Base-by-base conservation (phyloP, 2,113 vertebrate genomes). In the Syngnathus typhle region DNA sequence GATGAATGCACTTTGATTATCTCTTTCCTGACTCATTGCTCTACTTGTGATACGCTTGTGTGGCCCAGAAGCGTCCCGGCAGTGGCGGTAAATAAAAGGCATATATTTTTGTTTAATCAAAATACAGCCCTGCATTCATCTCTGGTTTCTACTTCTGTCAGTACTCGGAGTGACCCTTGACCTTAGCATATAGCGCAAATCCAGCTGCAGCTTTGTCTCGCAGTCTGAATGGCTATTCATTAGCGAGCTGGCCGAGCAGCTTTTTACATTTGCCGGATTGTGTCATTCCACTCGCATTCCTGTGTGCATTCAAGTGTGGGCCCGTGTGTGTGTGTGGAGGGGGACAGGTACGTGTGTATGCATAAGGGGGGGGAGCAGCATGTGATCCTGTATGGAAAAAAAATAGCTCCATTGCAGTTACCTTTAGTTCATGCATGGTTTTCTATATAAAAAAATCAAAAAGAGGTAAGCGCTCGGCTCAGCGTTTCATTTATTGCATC, bases 201-300 rank as follows among this genome's bases (percentile, higher is more conserved):
- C 82, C 55, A 75, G 68, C 66, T 71, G 19, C 61, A 64, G 75
- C 84, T 86, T 84, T 85, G 79, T 87, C 76, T 69, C 67, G 11
- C 38, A 37, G 67, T 75, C 78, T 89, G 87, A 90, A 89, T 83
- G 81, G 74, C 78, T 77, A 86, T 89, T 89, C 88, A 88, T 86
- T 77, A 84, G 69, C 63, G 78, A 70, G 82, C 73, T 65, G 72
- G 67, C 77, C 69, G 37, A 65, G 77, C 83, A 78, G 84, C 67
- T 76, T 82, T 82, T 64, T 81, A 70, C 61, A 46, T 75, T 81
- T 67, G 65, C 56, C 52, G 71, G 84, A 76, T 82, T 84, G 82
- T 89, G 82, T 84, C 86, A 82, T 85, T 80, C 78, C 81, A 60
- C 82, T 85, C 58, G 60, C 88, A 91, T 91, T 91, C 90, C 85